A percentile compares a stretch with the other conserved stretches of the same genome.
Conservation (phyloP, 2,888 invertebrate species). For the Synergus umbraculus region DNA sequence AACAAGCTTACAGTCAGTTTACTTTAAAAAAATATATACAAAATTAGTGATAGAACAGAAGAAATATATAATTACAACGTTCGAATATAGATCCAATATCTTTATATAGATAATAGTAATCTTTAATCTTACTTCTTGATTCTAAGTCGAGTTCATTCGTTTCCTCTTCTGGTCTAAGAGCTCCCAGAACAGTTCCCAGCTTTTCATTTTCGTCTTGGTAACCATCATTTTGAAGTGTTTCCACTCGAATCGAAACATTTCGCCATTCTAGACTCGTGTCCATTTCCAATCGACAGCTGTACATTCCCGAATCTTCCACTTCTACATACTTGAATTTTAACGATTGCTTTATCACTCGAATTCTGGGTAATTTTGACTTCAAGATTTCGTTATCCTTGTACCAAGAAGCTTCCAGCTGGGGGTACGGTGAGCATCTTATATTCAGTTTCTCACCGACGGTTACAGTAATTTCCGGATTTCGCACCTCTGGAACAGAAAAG, state of each 20-base stretch:
- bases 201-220: constrained; percentile 64
- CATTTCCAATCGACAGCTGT: constrained; percentile 65
- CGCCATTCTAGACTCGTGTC: constrained; percentile 64
- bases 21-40: not conserved
- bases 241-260: constrained; percentile 67
- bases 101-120: not conserved
- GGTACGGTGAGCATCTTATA: constrained; percentile 64
- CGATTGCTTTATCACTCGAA: constrained; percentile 65
- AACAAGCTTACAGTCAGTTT: not conserved
- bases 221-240: constrained; percentile 65
- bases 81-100: too few species aligned
- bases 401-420: constrained; percentile 65
- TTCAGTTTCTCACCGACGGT: constrained; percentile 66
- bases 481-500: constrained; percentile 60
- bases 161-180: constrained; percentile 69
- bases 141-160: constrained; percentile 72
- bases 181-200: constrained; percentile 61
- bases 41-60: not conserved
- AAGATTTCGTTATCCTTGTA: constrained; percentile 67
- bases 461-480: constrained; percentile 62
- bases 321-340: constrained; percentile 66
- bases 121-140: constrained; percentile 64
- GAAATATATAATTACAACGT: too few species aligned
- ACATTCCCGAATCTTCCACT: constrained; percentile 67
- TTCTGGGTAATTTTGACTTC: constrained; percentile 54